Percentiles rank a stretch among this genome's conserved stretches.
These are phyloP conservation scores for Pterostichus niger DNA, from an alignment of 2,888 invertebrate genomes.

Conservation along the genomic window DNA sequence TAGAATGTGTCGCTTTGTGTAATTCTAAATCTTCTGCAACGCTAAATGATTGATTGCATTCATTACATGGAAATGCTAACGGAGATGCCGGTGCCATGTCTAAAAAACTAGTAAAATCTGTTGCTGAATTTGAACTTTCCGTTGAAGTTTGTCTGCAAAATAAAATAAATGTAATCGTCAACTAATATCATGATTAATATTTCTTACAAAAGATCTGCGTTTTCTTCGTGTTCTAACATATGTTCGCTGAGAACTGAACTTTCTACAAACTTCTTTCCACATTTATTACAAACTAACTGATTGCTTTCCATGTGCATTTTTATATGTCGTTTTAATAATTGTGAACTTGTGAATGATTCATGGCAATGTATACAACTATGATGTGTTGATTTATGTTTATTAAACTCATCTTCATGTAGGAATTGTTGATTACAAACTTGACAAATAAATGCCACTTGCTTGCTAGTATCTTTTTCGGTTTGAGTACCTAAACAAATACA, in stretches of 20 bases:
- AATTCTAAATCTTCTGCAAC: slow-evolving; percentile 78
- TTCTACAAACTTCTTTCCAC: slow-evolving; percentile 67
- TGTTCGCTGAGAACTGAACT: slow-evolving; percentile 19
- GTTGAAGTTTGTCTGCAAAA: slow-evolving; percentile 30
- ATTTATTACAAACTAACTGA: slow-evolving; percentile 68
- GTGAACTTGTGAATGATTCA: slow-evolving; percentile 67
- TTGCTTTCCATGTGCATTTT: slow-evolving; percentile 69
- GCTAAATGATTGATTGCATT: slow-evolving; percentile 78
- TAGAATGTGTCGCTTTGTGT: slow-evolving; percentile 77
- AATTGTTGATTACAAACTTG: slow-evolving; percentile 64
- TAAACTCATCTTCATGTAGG: slow-evolving; percentile 61
- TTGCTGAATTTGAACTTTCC: slow-evolving; percentile 62
- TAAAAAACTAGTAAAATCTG: slow-evolving; percentile 72
- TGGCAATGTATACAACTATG: slow-evolving; percentile 57
- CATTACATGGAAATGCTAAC: slow-evolving; percentile 73
- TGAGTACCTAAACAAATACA: slow-evolving; percentile 31
- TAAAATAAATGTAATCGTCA: neutral
- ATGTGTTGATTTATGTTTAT: slow-evolving; percentile 60
- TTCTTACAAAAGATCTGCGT: slow-evolving; percentile 36
- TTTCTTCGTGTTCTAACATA: slow-evolving; percentile 48
- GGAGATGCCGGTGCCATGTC: slow-evolving; percentile 72
- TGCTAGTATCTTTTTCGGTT: slow-evolving; percentile 18
- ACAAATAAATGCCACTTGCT: slow-evolving; percentile 52
- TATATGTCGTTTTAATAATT: slow-evolving; percentile 68
- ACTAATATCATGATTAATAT: neutral